These are phyloP conservation scores for Carduelis carduelis DNA, from an alignment of 2,797 vertebrate genomes.

Conservation along the genomic window DNA sequence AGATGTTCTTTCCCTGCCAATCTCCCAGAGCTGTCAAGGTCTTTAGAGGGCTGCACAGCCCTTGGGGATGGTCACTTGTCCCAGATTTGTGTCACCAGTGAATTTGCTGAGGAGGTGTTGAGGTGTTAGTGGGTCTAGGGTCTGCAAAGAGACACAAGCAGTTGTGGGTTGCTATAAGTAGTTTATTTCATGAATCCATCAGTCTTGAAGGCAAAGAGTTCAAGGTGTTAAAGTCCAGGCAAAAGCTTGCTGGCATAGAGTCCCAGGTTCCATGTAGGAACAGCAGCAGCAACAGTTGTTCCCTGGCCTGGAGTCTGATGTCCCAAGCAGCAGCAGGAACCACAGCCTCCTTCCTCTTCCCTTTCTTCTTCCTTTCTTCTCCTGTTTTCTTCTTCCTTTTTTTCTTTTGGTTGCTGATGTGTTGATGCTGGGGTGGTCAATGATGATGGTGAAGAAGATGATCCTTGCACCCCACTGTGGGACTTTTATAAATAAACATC, in stretches of 20 bases:
- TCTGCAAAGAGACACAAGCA: not conserved
- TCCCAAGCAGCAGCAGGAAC: not conserved
- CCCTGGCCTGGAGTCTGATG: not conserved
- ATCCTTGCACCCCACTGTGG: not conserved
- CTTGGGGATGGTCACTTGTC: not conserved
- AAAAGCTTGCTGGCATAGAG: not conserved
- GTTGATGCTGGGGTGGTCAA: not conserved
- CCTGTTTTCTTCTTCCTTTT: not conserved
- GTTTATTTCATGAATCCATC: not conserved
- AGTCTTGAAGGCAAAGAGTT: not conserved
- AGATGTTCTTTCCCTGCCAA: not conserved
- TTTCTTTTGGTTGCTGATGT: not conserved
- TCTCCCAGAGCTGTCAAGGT: accelerated
- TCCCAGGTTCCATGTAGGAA: not conserved
- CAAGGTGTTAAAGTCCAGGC: not conserved
- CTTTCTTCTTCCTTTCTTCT: no score
- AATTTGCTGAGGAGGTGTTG: not conserved
- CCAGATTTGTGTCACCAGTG: not conserved
- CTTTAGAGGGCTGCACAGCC: not conserved
- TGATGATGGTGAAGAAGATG: not conserved
- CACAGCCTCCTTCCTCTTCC: not conserved
- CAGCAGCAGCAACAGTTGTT: not conserved
- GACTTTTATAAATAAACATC: not conserved
- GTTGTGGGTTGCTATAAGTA: not conserved
- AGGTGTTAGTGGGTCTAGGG: not conserved